phyloP scores from a whole-genome alignment of 2,113 vertebrate species.

The Menura novaehollandiae region DNA sequence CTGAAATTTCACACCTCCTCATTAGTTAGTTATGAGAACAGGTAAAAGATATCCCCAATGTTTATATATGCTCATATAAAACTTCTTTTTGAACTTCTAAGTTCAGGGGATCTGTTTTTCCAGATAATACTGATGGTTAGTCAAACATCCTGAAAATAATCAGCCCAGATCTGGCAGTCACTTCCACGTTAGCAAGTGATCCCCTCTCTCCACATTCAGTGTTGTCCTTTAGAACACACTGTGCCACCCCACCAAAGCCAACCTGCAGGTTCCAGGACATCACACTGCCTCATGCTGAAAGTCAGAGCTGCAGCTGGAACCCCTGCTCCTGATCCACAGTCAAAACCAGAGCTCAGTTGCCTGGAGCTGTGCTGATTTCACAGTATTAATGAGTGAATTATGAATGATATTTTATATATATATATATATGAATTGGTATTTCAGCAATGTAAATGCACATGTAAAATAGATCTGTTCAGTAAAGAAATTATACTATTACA shows the following conservation, averaged over 20 bases:
- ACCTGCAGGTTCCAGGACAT: not conserved
- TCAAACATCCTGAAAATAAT: not conserved
- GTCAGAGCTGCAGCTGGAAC: not conserved
- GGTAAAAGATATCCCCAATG: not conserved
- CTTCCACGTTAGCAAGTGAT: not conserved
- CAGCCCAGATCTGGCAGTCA: not conserved
- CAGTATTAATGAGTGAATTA: not conserved
- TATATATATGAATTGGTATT: not conserved
- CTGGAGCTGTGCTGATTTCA: not conserved
- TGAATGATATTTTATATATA: not conserved
- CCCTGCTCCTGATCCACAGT: not conserved
- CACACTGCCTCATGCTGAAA: not conserved
- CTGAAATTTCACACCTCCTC: not conserved
- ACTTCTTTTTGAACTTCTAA: not conserved
- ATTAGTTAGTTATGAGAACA: not conserved
- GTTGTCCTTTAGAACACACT: not conserved
- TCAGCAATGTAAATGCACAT: not conserved
- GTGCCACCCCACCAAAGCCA: not conserved
- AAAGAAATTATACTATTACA: not conserved
- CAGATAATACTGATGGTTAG: not conserved
- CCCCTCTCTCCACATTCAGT: not conserved
- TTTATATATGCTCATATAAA: not conserved
- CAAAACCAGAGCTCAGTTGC: not conserved
- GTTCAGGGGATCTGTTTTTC: not conserved
- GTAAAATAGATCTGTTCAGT: not conserved